Base-by-base conservation (phyloP, 2,888 invertebrate species). In the Barypeithes pellucidus region DNA sequence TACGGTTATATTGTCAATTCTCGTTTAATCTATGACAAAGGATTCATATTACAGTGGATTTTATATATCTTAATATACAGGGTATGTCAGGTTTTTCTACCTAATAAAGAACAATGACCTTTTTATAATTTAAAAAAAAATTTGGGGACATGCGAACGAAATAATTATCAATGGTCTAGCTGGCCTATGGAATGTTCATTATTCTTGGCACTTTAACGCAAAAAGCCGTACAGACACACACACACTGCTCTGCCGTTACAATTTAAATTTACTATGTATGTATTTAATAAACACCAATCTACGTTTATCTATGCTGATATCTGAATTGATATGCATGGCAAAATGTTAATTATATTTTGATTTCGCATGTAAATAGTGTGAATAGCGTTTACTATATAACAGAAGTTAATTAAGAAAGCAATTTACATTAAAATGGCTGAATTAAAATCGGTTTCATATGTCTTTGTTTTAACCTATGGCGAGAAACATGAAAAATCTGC, bases 371-470 rank as follows among this genome's bases (percentile, higher is more conserved):
- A 75, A 71, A 71, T 71, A 71, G 67, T 74, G 60, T 71, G 67
- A 75, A 66, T 67, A 66, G 39, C 61, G 33, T 75, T 70, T 67
- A 70, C 50, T 63, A 45, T 75, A 67, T 54, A 75, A 75, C 75
- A 71, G 67, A 74, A 72, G 72, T 68, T 67, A 72, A 72, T 75
- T 69, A 75, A 68, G 72, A 69, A 75, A 60, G 59, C 59, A 60
- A 75, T 75, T 72, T 75, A 33, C 72, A 75, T 75, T 68, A 75
- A 72, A 75, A 75, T 68, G 65, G 66, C 41, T 39, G 63, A 67
- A 63, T 62, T 50, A 72, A 75, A 75, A 63, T 72, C 52, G 61
- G 66, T 72, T 75, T 63, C 8, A 59, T 43, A 68, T 72, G 67
- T 67, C 45, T 72, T 75, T 75, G 67, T 72, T 75, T 75, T 63